Conservation (phyloP, 2,888 invertebrate species). For the Philonicus albiceps region DNA sequence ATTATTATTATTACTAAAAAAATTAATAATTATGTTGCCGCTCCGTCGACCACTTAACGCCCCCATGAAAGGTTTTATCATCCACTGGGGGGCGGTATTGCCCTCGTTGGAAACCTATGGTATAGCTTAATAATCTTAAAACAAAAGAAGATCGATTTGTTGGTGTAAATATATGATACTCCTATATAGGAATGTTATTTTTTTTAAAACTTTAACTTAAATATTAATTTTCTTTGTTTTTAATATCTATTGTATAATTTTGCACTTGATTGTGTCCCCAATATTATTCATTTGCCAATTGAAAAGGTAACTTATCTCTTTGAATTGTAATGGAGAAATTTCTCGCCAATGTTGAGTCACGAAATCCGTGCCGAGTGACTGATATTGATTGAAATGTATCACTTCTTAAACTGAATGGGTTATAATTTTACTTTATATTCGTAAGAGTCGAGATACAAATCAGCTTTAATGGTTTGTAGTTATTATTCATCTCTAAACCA, state of each 20-base stretch:
- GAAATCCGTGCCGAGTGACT: background rate
- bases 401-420: background rate
- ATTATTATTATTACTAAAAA: too few species aligned
- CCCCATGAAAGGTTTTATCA: too few species aligned
- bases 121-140: too few species aligned
- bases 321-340: background rate
- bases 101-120: too few species aligned
- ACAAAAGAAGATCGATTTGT: too few species aligned
- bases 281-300: background rate
- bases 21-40: too few species aligned
- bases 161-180: too few species aligned
- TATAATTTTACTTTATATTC: background rate
- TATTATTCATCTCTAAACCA: background rate
- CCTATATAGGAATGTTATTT: too few species aligned
- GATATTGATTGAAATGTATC: background rate
- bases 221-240: background rate
- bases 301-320: background rate
- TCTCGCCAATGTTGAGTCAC: background rate
- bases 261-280: background rate
- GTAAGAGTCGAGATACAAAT: background rate
- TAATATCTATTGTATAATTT: background rate
- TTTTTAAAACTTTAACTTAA: too few species aligned
- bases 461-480: background rate
- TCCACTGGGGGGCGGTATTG: too few species aligned
- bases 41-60: too few species aligned